These are phyloP conservation scores for Acomys russatus DNA, from an alignment of 2,797 vertebrate genomes.

Conservation along the genomic window DNA sequence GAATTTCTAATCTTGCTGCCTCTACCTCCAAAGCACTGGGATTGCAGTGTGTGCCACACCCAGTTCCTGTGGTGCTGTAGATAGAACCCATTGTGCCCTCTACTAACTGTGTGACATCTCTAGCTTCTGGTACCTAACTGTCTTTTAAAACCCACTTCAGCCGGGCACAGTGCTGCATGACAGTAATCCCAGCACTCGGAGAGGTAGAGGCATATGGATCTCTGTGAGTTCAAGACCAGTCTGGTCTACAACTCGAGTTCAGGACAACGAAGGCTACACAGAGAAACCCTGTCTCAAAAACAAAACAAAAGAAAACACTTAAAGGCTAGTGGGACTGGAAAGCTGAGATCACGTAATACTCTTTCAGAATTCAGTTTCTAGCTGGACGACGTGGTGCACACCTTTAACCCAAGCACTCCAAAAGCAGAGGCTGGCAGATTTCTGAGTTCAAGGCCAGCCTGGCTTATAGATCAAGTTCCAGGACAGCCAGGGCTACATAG, in stretches of 20 bases:
- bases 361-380: background rate
- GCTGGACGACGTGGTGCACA: background rate
- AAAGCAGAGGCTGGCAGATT: background rate
- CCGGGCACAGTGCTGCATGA: too few relatives aligned
- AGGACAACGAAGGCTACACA: too few relatives aligned
- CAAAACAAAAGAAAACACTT: too few relatives aligned
- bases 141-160: background rate
- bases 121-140: background rate
- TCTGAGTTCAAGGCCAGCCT: background rate
- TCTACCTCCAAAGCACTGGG: background rate
- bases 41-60: background rate
- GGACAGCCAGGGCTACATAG: background rate
- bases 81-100: background rate
- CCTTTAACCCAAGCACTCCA: background rate
- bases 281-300: too few relatives aligned
- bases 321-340: background rate
- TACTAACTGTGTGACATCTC: background rate
- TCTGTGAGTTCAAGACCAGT: too few relatives aligned
- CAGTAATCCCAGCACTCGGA: too few relatives aligned
- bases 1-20: background rate
- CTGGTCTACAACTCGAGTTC: too few relatives aligned
- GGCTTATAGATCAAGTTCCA: background rate
- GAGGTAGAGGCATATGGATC: too few relatives aligned
- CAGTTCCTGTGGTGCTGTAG: background rate
- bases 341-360: background rate